Conservation (phyloP, 2,797 vertebrate genomes). For the Melanogrammus aeglefinus region DNA sequence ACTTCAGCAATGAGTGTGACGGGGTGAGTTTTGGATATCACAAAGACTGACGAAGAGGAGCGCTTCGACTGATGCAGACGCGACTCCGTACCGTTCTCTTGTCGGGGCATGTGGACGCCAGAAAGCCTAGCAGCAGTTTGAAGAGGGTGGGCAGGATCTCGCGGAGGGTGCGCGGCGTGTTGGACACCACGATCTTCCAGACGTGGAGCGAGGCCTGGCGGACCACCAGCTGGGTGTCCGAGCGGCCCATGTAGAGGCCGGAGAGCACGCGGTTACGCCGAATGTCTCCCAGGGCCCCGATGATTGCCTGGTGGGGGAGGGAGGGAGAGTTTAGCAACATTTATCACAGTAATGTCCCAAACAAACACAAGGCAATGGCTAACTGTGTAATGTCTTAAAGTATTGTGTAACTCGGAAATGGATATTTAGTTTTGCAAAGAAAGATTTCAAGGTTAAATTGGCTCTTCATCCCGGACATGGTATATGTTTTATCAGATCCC, state of each 20-base stretch:
- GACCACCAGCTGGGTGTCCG: slow-evolving; percentile 95
- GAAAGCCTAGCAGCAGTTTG: slow-evolving; percentile 89
- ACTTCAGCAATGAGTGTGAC: not conserved
- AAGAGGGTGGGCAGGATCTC: slow-evolving; percentile 97
- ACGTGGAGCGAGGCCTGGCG: slow-evolving; percentile 95
- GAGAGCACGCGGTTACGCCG: slow-evolving; percentile 94
- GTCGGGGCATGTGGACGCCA: slow-evolving; percentile 94
- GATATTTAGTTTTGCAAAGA: not conserved
- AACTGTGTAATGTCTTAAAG: no score
- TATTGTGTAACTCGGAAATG: no score
- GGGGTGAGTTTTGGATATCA: not conserved
- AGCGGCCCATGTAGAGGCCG: slow-evolving; percentile 98
- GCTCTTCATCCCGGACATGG: not conserved
- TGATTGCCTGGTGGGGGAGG: slow-evolving; percentile 84
- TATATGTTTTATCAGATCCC: not conserved
- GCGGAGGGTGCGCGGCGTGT: slow-evolving; percentile 92
- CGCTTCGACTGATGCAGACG: no score
- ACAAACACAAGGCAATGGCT: not conserved
- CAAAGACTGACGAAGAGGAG: not conserved
- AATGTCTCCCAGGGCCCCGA: slow-evolving; percentile 87
- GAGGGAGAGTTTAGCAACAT: not conserved
- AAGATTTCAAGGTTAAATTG: not conserved
- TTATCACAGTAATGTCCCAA: not conserved
- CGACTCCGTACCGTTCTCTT: slow-evolving; percentile 86
- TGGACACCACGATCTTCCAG: slow-evolving; percentile 98